These are phyloP conservation scores for Drosophila trichaetosa DNA, from an alignment of 2,888 invertebrate species.

Conservation along the genomic window DNA sequence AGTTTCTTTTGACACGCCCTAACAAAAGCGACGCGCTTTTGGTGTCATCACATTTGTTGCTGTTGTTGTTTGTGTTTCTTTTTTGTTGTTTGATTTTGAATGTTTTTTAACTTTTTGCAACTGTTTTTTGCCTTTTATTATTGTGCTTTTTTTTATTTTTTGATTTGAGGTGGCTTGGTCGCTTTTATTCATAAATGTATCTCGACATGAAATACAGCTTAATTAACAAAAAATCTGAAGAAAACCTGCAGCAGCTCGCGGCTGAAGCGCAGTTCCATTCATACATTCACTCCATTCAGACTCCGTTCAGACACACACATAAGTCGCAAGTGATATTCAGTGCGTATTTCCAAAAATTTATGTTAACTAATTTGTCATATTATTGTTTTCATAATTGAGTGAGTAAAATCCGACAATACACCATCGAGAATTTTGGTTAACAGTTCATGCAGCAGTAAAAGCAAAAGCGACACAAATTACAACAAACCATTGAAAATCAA, in stretches of 20 bases:
- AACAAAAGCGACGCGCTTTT: constrained; percentile 65
- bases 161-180: constrained; percentile 36
- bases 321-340: constrained; percentile 37
- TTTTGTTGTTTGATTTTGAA: constrained; percentile 29
- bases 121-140: constrained; percentile 20
- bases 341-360: constrained; percentile 49
- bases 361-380: constrained; percentile 64
- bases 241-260: constrained; percentile 61
- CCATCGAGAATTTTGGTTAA: constrained; percentile 33
- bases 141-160: constrained; percentile 18
- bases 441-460: constrained; percentile 55
- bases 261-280: constrained; percentile 76
- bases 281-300: constrained; percentile 61
- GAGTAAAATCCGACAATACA: constrained; percentile 40
- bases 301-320: constrained; percentile 1
- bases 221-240: constrained; percentile 77
- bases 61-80: constrained; percentile 11
- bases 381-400: constrained; percentile 59
- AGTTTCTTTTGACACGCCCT: constrained; percentile 79
- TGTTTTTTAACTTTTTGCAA: constrained; percentile 50
- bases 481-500: constrained; percentile 69
- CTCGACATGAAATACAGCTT: constrained; percentile 79
- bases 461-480: constrained; percentile 60
- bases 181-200: constrained; percentile 76
- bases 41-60: constrained; percentile 73